Conservation (phyloP, 2,113 vertebrate genomes). For the Rynchops niger region DNA sequence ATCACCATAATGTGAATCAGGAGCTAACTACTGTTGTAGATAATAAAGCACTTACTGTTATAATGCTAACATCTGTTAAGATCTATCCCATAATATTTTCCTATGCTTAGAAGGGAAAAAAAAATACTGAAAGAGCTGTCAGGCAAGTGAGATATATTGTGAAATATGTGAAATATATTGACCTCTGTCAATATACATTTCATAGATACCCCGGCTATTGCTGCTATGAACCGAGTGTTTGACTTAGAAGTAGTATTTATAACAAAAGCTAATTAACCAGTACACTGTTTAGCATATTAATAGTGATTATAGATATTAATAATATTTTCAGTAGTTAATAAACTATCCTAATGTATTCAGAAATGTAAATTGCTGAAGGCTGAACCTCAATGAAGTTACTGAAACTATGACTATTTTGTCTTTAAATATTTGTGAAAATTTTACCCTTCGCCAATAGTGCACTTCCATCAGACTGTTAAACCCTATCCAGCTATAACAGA, state of each 20-base stretch:
- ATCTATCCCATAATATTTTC: background rate
- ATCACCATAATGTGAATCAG: background rate
- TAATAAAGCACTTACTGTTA: background rate
- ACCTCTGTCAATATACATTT: background rate
- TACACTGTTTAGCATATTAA: background rate
- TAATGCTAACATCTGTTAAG: background rate
- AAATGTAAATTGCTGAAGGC: background rate
- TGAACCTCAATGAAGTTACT: background rate
- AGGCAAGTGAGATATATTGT: background rate
- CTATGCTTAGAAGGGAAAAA: background rate
- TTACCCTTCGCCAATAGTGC: background rate
- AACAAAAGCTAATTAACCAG: background rate
- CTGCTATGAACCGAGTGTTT: background rate
- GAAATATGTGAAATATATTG: too few species aligned
- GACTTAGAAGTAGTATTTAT: background rate
- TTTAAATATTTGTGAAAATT: background rate
- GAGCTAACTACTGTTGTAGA: background rate
- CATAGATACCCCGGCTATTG: background rate
- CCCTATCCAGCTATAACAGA: background rate
- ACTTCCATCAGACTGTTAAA: background rate
- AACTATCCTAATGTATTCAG: background rate
- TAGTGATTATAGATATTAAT: background rate
- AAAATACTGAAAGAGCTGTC: background rate
- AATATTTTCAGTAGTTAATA: background rate
- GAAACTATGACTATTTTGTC: background rate